Evolutionary conservation across 2,113 vertebrate genomes (phyloP).

Genomic region (Pollimyrus isidori): DNA sequence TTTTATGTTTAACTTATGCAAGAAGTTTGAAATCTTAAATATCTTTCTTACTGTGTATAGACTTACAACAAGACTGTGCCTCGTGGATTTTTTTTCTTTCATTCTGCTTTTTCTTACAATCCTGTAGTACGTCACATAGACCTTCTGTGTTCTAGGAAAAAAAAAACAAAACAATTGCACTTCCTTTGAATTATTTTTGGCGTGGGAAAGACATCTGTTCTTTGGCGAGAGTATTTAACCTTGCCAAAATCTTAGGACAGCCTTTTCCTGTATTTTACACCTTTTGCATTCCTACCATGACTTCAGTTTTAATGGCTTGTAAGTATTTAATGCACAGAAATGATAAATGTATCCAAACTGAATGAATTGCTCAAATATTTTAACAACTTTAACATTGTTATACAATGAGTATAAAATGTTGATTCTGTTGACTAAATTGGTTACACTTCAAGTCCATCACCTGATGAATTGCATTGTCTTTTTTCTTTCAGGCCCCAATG

Average conservation of each 20-base stretch:
- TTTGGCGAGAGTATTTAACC: constrained; percentile 87
- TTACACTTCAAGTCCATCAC: not conserved
- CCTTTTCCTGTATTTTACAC: constrained; percentile 99
- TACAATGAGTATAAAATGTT: not conserved
- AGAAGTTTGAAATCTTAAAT: not conserved
- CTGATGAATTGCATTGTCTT: constrained; percentile 16
- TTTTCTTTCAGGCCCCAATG: constrained; percentile 46
- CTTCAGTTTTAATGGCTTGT: constrained; percentile 83
- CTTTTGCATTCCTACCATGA: constrained; percentile 94
- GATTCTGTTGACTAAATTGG: not conserved
- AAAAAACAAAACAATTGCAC: constrained; percentile 91
- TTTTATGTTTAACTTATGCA: constrained; percentile 19
- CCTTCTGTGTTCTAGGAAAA: not conserved
- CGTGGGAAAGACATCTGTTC: constrained; percentile 92
- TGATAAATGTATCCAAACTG: constrained; percentile 81
- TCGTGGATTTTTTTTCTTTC: not conserved
- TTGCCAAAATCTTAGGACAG: constrained; percentile 90
- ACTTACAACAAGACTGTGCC: not conserved
- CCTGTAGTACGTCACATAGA: not conserved
- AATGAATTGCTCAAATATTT: not conserved
- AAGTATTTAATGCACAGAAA: constrained; percentile 94
- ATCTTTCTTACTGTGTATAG: not conserved
- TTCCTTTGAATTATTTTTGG: constrained; percentile 99
- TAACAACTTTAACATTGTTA: not conserved
- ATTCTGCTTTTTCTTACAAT: constrained; percentile 65